Conservation (phyloP, 2,888 invertebrate genomes). For the Eustalomyia histrio region DNA sequence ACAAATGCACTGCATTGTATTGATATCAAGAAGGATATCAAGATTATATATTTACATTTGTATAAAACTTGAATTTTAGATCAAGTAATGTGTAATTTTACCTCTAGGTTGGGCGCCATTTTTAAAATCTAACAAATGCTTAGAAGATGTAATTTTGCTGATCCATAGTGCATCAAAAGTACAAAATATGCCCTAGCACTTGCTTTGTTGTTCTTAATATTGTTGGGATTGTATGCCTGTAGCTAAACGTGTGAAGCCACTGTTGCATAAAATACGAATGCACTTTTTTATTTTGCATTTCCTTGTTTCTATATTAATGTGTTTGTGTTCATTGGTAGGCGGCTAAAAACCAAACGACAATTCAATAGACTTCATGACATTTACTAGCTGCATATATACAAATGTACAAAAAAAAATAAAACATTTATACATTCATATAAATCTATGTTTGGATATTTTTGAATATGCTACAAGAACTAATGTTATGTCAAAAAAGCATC, state of each 20-base stretch:
- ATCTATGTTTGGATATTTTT: too few relatives aligned
- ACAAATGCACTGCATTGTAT: too few relatives aligned
- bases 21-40: too few relatives aligned
- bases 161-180: neutral
- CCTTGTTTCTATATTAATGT: constrained; percentile 11
- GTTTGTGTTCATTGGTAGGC: constrained; percentile 39
- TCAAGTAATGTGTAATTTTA: too few relatives aligned
- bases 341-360: constrained; percentile 34
- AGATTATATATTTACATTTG: too few relatives aligned
- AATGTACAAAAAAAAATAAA: neutral
- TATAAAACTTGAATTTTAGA: too few relatives aligned
- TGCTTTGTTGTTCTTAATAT: constrained; percentile 13
- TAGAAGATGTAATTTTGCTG: neutral
- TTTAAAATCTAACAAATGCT: too few relatives aligned
- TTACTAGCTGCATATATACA: neutral
- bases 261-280: constrained; percentile 59
- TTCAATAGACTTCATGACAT: constrained; percentile 43
- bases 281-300: constrained; percentile 17
- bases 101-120: neutral
- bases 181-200: neutral
- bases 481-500: too few relatives aligned
- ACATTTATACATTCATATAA: neutral
- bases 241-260: constrained; percentile 57
- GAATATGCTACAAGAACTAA: too few relatives aligned
- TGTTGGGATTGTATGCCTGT: constrained; percentile 37